phyloP scores from a whole-genome alignment of 1,140 invertebrate genomes.

The Magallana gigas region DNA sequence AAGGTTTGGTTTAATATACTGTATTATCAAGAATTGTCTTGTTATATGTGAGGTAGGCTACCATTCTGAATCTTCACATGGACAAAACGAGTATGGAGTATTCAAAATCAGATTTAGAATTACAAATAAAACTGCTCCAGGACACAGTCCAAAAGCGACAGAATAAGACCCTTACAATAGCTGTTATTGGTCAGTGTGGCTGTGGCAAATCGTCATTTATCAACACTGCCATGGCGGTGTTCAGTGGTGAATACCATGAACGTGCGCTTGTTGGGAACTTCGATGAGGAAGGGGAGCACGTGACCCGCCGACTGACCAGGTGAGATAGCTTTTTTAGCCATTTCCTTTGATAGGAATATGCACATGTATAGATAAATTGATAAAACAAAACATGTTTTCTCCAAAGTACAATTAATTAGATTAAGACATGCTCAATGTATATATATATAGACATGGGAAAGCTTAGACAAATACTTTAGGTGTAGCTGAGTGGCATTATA shows the following conservation, averaged over 20 bases:
- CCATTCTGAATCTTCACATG: not conserved
- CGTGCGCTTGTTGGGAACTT: constrained; percentile 22
- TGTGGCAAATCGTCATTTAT: constrained; percentile 7
- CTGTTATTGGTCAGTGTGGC: not conserved
- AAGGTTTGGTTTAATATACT: no score
- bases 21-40: not conserved
- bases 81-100: not conserved
- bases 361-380: no score
- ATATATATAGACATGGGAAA: no score
- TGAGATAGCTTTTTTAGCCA: not conserved
- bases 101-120: constrained; percentile 6
- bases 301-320: constrained; percentile 1
- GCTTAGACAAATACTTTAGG: no score
- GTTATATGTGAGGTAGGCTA: not conserved
- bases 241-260: constrained; percentile 12
- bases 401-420: no score
- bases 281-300: not conserved
- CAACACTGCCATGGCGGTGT: constrained; percentile 3
- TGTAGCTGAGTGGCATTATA: no score
- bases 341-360: no score
- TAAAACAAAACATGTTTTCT: no score
- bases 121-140: not conserved
- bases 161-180: not conserved
- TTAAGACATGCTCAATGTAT: no score
- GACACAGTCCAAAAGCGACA: not conserved